Evolutionary conservation across 2,113 vertebrate genomes (phyloP), one percentile per base, ranked within the genome.

Genomic region (Struthio camelus): DNA sequence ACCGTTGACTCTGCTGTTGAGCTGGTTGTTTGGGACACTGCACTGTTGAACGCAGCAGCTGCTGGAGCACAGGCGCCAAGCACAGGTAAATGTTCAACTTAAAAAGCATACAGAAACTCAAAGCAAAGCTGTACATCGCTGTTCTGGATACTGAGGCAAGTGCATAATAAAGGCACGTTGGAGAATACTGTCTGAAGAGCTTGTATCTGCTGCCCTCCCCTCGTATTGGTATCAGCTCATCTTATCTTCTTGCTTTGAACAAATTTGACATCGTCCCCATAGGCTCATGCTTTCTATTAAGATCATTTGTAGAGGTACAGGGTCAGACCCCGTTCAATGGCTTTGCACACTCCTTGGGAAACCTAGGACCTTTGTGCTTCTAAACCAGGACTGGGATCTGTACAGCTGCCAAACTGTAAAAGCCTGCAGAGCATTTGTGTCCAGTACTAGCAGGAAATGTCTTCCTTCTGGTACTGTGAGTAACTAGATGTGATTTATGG

Each of bases 401-500:
- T 84, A n/a, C 11, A 40, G 48, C 65, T 92, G 90, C 92, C 90
- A 94, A 76, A 65, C 59, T 88, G 56, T 92, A 90, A 95, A 96
- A 93, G 93, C 77, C 80, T 90, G 82, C 65, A 34, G 56, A 76
- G 72, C 28, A 44, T 94, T 93, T 81, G 83, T 96, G 92, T 86
- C 96, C 92, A 92, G 40, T 87, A 90, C 86, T 83, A 97, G 85
- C 90, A 94, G 92, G 95, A 94, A 93, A 95, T 69, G 28, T 76
- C 76, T 94, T 94, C 77, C 88, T 78, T 88, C 80, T 97, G 83
- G 90, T 85, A 40, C 73, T 92, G 86, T 46, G 90, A 95, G 50
- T 66, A 90, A 86, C 0, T 2, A 89, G 69, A 92, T 46, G 42
- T 95, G 82, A 96, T 96, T 97, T 96, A 96, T 90, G 81, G 93